Evolutionary conservation across 2,797 vertebrate genomes (phyloP), one percentile per base, ranked within the genome.

Genomic region (Heteromormyrus szaboi): DNA sequence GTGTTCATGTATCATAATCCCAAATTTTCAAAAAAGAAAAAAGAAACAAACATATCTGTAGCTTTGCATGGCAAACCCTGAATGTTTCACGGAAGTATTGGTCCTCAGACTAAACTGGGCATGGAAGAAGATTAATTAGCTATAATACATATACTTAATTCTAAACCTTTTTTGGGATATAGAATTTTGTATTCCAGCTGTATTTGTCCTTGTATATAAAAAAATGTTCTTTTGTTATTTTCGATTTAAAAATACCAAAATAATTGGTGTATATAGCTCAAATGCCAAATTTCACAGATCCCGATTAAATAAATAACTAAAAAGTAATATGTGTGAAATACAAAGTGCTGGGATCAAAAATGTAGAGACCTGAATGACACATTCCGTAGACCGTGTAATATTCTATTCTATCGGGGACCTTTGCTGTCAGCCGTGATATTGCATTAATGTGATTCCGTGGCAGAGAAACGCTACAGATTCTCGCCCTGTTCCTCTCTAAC

Each of bases 311-410:
- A 79, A 79, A 79, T 79, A 79, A 79, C 14, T 79, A 44, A 44
- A 79, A 79, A 41, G 72, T 79, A 79, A 79, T 14, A 79, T 79
- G 72, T 79, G 14, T 79, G 72, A 79, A 79, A 68, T 68, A 33
- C 62, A 68, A 33, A 33, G 62, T 68, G 62, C 25, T 68, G 62
- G 29, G 62, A 68, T 68, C 62, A 68, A 68, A 62, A 68, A 68
- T 33, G 25, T 14, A 50, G 65, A 68, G 62, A 33, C 29, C 14
- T 79, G 72, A 79, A 79, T 79, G 72, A 79, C 72, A 79, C 37
- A 44, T 79, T 79, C 72, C 2, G 33, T 41, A 12, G 37, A 79
- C 72, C 37, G 37, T 79, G 72, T 41, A 44, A 79, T 44, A 37
- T 79, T 37, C 37, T 17, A 41, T 79, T 79, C 72, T 41, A 19